Base-by-base conservation (phyloP, 2,797 vertebrate genomes). In the Oreochromis mossambicus region DNA sequence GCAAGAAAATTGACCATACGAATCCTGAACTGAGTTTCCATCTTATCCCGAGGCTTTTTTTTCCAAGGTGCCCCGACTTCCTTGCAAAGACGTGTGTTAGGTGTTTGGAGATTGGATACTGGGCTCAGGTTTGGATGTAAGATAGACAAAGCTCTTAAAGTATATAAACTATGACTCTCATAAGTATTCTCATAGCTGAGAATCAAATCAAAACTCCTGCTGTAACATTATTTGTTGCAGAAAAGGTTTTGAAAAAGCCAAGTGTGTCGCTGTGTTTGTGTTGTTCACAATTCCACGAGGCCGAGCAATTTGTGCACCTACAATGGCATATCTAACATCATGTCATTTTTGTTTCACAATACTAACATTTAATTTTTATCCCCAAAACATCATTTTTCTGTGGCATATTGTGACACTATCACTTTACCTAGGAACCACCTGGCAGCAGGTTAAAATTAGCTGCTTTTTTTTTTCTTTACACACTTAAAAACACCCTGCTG, bases 391-490 rank as follows among this genome's bases (percentile, higher is more conserved):
- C 10, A 3, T 19, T 63, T 36, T 63, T 63, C 58, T n/a, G 11
- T 63, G 32, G 11, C 0, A 0, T 13, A n/a, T 36, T 63, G n/a
- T 4, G 6, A 36, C 58, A 38, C 4, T 34, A 63, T 5, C 58
- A 12, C 32, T 36, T 63, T 63, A 36, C 32, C 58, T n/a, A 36
- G 58, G 19, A 63, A 36, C 17, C 32, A 36, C 32, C 32, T 36
- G 7, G 32, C 4, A 36, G 58, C 17, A 34, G 58, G 17, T 10
- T 7, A 36, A 61, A 36, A 36, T 36, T 34, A 36, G 15, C 29
- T 61, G 32, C 3, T 12, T 61, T 61, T 61, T 61, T 61, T 61
- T n/a, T 36, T 36, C 26, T 2, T 12, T 19, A 11, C 15, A 61
- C 32, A 61, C 58, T 17, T 61, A 34, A 61, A 34, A 61, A 61